phyloP scores from a whole-genome alignment of 2,113 vertebrate genomes.

The Nerophis lumbriciformis region DNA sequence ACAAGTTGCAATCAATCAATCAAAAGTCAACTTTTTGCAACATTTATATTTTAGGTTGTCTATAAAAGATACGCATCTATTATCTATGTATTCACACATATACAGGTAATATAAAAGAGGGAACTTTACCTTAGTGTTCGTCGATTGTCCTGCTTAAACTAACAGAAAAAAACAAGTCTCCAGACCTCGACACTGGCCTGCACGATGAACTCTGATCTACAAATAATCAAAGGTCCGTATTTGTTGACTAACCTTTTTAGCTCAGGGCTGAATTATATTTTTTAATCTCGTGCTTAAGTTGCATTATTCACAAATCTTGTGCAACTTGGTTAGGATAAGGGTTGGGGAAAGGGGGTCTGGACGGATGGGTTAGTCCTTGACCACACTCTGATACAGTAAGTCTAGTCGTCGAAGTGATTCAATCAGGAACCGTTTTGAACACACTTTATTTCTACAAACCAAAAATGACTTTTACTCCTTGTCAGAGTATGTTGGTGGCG shows the following conservation, averaged over 20 bases:
- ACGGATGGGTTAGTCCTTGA: background rate
- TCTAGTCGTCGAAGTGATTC: background rate
- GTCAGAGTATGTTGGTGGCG: too few relatives aligned
- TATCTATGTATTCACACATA: too few relatives aligned
- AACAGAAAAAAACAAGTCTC: constrained; percentile 33
- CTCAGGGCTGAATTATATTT: background rate
- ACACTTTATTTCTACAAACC: too few relatives aligned
- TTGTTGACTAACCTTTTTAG: constrained; percentile 10
- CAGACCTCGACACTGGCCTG: constrained; percentile 15
- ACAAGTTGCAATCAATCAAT: too few relatives aligned
- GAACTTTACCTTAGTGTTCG: constrained; percentile 15
- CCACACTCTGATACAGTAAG: background rate
- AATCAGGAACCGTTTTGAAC: background rate
- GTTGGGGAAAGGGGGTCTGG: background rate
- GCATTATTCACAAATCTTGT: background rate
- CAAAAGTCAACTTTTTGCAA: too few relatives aligned
- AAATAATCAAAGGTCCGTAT: constrained; percentile 41
- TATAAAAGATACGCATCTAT: too few relatives aligned
- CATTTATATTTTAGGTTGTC: too few relatives aligned
- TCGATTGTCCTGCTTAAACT: constrained; percentile 8
- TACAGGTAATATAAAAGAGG: background rate
- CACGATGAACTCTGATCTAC: constrained; percentile 39
- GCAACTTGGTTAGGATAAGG: constrained; percentile 39
- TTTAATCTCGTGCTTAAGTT: background rate
- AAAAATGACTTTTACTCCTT: too few relatives aligned